A percentile compares a stretch with the other conserved stretches of the same genome.
These are phyloP conservation scores for Eunapius fragilis DNA, from an alignment of 37 sponge, comb jelly and placozoan species.

Conservation along the genomic window DNA sequence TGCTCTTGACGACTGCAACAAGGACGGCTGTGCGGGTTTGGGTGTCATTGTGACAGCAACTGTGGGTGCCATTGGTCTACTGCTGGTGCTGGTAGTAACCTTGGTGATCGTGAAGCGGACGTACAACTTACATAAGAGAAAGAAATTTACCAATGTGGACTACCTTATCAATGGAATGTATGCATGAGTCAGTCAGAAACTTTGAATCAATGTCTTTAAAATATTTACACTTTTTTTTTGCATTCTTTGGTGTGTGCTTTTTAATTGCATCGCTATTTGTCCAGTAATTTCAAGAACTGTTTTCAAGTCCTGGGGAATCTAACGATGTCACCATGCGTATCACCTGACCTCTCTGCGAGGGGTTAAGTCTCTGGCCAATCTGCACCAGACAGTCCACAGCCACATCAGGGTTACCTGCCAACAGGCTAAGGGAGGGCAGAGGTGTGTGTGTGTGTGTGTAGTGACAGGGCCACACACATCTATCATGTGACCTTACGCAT, in stretches of 20 bases:
- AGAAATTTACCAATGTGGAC: constrained; percentile 70
- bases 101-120: constrained; percentile 27
- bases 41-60: constrained; percentile 50
- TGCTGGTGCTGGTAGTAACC: constrained; percentile 39
- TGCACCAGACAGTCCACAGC: constrained; percentile 62
- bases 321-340: background rate
- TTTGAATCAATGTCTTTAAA: background rate
- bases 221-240: background rate
- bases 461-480: background rate
- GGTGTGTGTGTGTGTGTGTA: background rate
- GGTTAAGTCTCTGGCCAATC: constrained; percentile 31
- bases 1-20: constrained; percentile 1
- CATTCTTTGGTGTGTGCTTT: background rate
- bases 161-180: constrained; percentile 91
- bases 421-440: constrained; percentile 38
- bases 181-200: constrained; percentile 24
- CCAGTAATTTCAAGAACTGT: background rate
- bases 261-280: background rate
- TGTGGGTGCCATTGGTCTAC: constrained; percentile 28
- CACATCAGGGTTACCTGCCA: constrained; percentile 46
- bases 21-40: constrained; percentile 29
- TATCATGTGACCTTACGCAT: constrained; percentile 26
- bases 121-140: constrained; percentile 9
- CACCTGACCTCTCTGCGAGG: constrained; percentile 38
- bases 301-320: background rate